Percentiles rank a stretch among this genome's conserved stretches.
Conservation (phyloP, 2,888 invertebrate genomes). For the Lasioglossum figueresi region DNA sequence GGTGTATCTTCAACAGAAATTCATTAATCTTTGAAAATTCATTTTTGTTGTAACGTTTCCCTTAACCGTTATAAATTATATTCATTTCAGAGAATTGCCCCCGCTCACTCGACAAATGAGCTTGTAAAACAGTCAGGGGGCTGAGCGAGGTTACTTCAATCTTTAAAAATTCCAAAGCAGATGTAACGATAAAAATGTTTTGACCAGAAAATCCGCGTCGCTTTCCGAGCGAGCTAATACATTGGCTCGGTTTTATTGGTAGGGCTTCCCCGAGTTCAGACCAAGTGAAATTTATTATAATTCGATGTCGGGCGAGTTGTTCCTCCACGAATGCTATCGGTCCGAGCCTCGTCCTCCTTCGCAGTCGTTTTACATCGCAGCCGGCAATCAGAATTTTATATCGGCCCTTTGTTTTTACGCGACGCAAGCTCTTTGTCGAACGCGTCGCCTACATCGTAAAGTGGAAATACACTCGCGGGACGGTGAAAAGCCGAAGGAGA, state of each 20-base stretch:
- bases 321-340: neutral
- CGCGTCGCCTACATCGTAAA: constrained; percentile 74
- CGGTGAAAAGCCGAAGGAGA: constrained; percentile 21
- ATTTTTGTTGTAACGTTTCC: neutral
- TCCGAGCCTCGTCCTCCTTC: neutral
- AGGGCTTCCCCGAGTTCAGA: neutral
- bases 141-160: neutral
- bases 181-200: neutral
- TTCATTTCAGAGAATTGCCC: neutral
- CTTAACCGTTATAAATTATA: neutral
- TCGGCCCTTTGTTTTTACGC: constrained; percentile 45
- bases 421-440: constrained; percentile 25
- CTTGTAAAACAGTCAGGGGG: neutral
- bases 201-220: neutral
- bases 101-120: neutral
- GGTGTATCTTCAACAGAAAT: neutral
- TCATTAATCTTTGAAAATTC: neutral
- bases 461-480: constrained; percentile 28
- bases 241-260: neutral
- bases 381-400: constrained; percentile 48
- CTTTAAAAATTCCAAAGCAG: neutral
- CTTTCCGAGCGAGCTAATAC: neutral
- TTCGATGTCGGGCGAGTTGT: neutral
- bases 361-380: constrained; percentile 29
- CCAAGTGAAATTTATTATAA: constrained; percentile 16